Evolutionary conservation across 2,888 invertebrate genomes (phyloP), one percentile per base, ranked within the genome.

Genomic region (Macrosoma leucophasiata): DNA sequence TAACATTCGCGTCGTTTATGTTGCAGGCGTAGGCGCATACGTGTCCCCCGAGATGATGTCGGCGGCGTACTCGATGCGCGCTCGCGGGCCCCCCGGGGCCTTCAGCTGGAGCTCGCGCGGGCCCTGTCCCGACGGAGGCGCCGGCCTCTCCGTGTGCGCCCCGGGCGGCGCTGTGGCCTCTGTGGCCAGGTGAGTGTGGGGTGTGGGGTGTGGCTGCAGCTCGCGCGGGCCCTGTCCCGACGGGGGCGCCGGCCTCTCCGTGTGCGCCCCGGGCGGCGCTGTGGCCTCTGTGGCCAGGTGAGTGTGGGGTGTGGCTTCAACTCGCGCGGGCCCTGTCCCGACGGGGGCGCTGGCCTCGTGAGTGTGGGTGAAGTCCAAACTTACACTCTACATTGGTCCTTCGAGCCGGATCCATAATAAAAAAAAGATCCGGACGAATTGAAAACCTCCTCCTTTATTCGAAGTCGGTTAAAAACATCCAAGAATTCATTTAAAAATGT

Each of bases 1-100:
- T n/a, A n/a, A n/a, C n/a, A n/a, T n/a, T n/a, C n/a, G 21, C n/a
- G 27, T 29, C 4, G n/a, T 11, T 15, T 28, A 14, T 6, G 18
- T 31, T 26, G 10, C 62, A 90, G 92, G 93, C 38, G 96, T 98
- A 33, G 98, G 97, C 10, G 98, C 98, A 8, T 98, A 96, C 78
- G 96, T 98, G 41, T 97, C 97, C 0, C 95, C 97, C 0, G 96
- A 96, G 61, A 98, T 98, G 97, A 97, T 97, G 95, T 86, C 91
- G 30, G 96, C 97, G 1, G 96, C 97, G 65, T 98, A 98, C 84
- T 94, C 96, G 0, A 87, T 98, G 84, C 87, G 95, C 25, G 89
- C 93, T 63, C 91, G 91, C 68, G 77, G 94, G 48, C 90, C 93
- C 11, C 92, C 91, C 31, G 94, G 93, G 78, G 92, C 95, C 6